Conservation (phyloP, 2,113 vertebrate genomes). For the Apistogramma diplotaenia region DNA sequence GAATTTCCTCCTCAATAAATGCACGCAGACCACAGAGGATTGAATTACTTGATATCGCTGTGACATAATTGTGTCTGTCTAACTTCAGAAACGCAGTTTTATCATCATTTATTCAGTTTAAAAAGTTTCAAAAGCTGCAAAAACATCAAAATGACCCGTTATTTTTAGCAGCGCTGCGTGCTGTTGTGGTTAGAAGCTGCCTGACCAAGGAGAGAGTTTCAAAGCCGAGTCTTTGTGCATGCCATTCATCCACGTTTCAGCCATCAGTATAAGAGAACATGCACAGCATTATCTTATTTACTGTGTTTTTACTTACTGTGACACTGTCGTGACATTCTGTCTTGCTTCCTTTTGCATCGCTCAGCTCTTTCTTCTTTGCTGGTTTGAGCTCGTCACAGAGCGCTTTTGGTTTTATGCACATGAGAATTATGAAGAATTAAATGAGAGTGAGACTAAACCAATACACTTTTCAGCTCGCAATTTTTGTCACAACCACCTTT, state of each 20-base stretch:
- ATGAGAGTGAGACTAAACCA: fast-evolving
- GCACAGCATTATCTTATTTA: background rate
- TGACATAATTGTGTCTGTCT: background rate
- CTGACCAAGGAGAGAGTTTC: background rate
- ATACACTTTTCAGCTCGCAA: background rate
- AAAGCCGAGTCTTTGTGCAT: background rate
- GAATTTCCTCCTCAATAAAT: background rate
- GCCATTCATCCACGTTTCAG: background rate
- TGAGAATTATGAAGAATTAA: background rate
- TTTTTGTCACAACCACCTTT: background rate
- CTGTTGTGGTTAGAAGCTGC: background rate
- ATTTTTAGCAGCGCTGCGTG: background rate
- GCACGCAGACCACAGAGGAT: background rate
- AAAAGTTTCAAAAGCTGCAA: background rate
- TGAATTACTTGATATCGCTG: background rate
- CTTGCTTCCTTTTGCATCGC: background rate
- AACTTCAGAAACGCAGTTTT: background rate
- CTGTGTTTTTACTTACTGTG: background rate
- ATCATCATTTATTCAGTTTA: background rate
- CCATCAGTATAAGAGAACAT: background rate
- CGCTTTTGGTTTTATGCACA: background rate
- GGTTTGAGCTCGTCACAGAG: background rate
- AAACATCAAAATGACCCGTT: background rate
- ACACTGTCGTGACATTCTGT: background rate
- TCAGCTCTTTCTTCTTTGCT: background rate